Evolutionary conservation across 1,140 invertebrate species (phyloP).

Genomic region (Zaprionus lachaisei): DNA sequence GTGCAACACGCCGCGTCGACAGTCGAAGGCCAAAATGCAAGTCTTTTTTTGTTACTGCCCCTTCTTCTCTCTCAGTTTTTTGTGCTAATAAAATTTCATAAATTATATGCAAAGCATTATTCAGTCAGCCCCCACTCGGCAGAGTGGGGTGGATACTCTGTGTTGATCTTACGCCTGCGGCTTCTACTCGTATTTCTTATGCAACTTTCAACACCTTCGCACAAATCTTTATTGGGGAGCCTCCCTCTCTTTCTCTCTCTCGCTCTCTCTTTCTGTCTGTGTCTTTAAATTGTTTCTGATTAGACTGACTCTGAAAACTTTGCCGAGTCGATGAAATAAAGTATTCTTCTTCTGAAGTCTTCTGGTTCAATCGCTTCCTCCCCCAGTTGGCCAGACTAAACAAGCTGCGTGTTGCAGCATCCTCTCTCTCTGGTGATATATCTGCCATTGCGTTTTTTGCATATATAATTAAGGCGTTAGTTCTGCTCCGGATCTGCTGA

Average conservation of each 20-base stretch:
- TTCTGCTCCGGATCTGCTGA: neutral
- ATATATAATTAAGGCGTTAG: constrained; percentile 77
- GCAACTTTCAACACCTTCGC: constrained; percentile 79
- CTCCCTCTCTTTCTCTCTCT: neutral
- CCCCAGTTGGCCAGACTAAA: neutral
- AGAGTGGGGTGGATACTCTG: constrained; percentile 9
- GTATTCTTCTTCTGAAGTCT: constrained; percentile 12
- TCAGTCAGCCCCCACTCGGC: constrained; percentile 29
- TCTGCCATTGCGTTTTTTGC: constrained; percentile 68
- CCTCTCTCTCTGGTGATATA: constrained; percentile 66
- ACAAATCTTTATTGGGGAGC: constrained; percentile 61
- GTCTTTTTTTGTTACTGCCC: neutral
- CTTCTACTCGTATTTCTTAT: constrained; percentile 33
- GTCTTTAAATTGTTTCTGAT: constrained; percentile 73
- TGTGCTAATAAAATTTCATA: constrained; percentile 75
- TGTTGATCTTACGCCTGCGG: constrained; percentile 45
- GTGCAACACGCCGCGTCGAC: constrained; percentile 27
- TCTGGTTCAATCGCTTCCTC: neutral
- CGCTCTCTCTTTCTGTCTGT: neutral
- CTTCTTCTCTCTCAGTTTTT: constrained; percentile 43
- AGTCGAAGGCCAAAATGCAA: constrained; percentile 51
- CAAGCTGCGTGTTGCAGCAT: constrained; percentile 42
- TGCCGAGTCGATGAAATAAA: constrained; percentile 24
- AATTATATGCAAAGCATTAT: constrained; percentile 74
- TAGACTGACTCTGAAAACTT: constrained; percentile 26